Base-by-base conservation (phyloP, 2,113 vertebrate genomes). In the Cervus canadensis region DNA sequence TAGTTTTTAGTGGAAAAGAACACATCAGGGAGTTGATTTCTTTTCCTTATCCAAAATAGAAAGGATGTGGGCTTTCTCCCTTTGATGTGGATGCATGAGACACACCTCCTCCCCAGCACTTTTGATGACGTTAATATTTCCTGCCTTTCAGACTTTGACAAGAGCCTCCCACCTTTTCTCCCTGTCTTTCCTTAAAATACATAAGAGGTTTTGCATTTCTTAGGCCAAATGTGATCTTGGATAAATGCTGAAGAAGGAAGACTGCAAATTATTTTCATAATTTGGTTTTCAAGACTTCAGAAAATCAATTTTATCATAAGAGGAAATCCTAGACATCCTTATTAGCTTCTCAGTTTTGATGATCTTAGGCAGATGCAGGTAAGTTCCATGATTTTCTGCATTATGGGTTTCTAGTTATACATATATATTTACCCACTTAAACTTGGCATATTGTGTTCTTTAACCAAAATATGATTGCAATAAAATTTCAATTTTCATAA, bases 1-100 rank as follows among this genome's bases (percentile, higher is more conserved):
- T 81, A 87, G 30, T 95, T 96, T 97, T 96, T 97, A 40, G 54
- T 84, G 78, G 62, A 95, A 97, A 33, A 97, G 91, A 95, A 85
- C 71, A 43, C 71, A 74, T 48, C 25, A 93, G 56, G 40, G 50
- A 57, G 45, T 91, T 81, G 14, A 90, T 87, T 96, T 2, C 23
- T 93, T 95, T 94, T 81, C n/a, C 54, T 93, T 94, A 76, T 57
- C 56, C n/a, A 64, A 82, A 91, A 87, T 67, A 92, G 86, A 87
- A 96, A 89, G 45, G 88, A 36, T 36, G 60, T 26, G 17, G 56
- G 19, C 74, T 74, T 94, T 91, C 30, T 43, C 83, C 9, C 19
- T 91, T 95, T 89, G 85, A 83, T 93, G 57, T 93, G 60, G 74
- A 6, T 26, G 23, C 52, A 40, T 56, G n/a, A 81, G 30, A 2